Base-by-base conservation (phyloP, 2,797 vertebrate genomes). In the Enteromius mattozi region DNA sequence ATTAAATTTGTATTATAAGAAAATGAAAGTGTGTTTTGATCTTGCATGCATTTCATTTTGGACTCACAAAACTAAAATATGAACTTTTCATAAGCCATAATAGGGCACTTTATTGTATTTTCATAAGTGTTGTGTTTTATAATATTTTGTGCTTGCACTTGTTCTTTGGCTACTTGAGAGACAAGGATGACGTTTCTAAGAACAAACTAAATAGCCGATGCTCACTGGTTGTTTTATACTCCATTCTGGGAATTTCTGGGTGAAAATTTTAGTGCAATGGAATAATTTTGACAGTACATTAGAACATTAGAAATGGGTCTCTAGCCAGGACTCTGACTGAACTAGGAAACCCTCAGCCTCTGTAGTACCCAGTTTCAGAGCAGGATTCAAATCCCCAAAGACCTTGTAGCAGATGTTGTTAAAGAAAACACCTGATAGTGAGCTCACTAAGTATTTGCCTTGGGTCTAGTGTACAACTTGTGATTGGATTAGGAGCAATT, bases 401-500 rank as follows among this genome's bases (percentile, higher is more conserved):
- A 80, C 79, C 74, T 51, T 74, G 74, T 78, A 33, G 76, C 35
- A 51, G 69, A 70, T 81, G 63, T 80, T 82, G 70, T 49, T 79
- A n/a, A 79, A 81, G 54, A 77, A 75, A 85, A 69, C 42, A 47
- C 56, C 65, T 63, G 77, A 80, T 79, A 74, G 65, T 75, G 30
- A 85, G 80, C 42, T 24, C 56, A 77, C 85, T 78, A 68, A 84
- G 51, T 56, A 24, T 61, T 87, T 87, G 84, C 88, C 83, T 85
- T 71, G 45, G 84, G 81, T 79, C 68, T 37, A 79, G 83, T 84
- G 81, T 77, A 84, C 65, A 76, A 30, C 72, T 54, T 76, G 42
- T 65, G 24, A 89, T 87, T 85, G 80, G 86, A 89, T 87, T 86
- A 87, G 68, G 40, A 77, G 84, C 63, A 66, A 71, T 84, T 84